Percentiles rank a stretch among this genome's conserved stretches.
These are phyloP conservation scores for Axea sp. DNA, from an alignment of 2,888 invertebrate species.

Conservation along the genomic window DNA sequence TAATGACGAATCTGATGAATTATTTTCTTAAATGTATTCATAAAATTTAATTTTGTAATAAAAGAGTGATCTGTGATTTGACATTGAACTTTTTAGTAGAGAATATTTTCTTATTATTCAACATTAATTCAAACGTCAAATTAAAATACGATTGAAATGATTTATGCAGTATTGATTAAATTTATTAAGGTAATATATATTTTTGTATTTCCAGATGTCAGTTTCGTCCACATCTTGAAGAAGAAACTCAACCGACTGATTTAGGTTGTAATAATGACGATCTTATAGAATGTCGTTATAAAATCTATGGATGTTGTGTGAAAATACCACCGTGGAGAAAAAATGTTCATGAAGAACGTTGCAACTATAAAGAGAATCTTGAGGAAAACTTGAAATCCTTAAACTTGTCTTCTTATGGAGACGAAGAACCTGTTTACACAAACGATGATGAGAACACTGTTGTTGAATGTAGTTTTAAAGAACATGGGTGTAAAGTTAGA, in stretches of 20 bases:
- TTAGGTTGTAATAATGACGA: conserved; percentile 61
- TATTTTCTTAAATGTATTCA: too few species aligned
- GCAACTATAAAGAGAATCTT: conserved; percentile 67
- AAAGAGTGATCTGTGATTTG: too few species aligned
- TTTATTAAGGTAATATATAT: too few species aligned
- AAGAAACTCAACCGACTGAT: conserved; percentile 69
- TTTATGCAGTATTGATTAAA: neutral
- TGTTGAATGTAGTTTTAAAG: conserved; percentile 3
- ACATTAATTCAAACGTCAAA: too few species aligned
- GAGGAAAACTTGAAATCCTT: neutral
- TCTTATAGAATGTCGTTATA: conserved; percentile 67
- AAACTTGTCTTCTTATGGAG: neutral
- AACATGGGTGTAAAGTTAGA: conserved; percentile 10
- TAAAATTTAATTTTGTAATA: too few species aligned
- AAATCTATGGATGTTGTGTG: conserved; percentile 69
- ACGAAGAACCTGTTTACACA: conserved; percentile 9
- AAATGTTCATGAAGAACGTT: conserved; percentile 69
- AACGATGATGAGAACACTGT: neutral
- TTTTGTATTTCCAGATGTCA: conserved; percentile 72
- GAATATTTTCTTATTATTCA: too few species aligned
- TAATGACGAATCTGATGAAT: too few species aligned
- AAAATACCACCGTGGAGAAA: conserved; percentile 68
- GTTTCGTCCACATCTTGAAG: conserved; percentile 71
- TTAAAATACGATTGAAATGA: too few species aligned
- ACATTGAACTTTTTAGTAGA: too few species aligned